Evolutionary conservation across 2,888 invertebrate genomes (phyloP), one percentile per base, ranked within the genome.

Genomic region (Diogma glabrata): DNA sequence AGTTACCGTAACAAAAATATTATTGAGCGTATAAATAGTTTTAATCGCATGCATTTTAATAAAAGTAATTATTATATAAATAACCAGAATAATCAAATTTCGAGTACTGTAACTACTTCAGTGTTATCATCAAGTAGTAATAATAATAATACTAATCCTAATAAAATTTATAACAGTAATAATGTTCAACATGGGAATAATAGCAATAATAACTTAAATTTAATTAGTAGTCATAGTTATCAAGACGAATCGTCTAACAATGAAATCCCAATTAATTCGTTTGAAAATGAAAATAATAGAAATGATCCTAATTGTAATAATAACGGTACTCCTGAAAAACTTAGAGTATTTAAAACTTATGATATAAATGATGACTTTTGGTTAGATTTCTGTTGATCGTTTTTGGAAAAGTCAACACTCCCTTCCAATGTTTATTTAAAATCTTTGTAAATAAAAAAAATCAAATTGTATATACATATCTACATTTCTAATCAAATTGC

Each of bases 301-400:
- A 43, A 43, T 43, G 7, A 22, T n/a, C 5, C 22, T 4, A 17
- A 19, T 9, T 10, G 20, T 17, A 38, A 33, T 33, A 38, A 38
- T 38, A 12, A 22, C 22, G 14, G 14, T 45, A 22, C 23, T 8
- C 7, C 8, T 14, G 24, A 24, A 24, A 23, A 16, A 16, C 23
- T 46, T 24, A 22, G 26, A 16, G 24, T 24, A 7, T 57, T 57
- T 17, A 54, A 53, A 51, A 57, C 54, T 49, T 57, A 57, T 28
- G 57, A 57, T 54, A 45, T 57, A 33, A 56, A 56, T 19, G 57
- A 57, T 52, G 56, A 56, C 33, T 56, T 50, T 50, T 57, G 57
- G 57, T 50, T 56, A 23, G 46, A 55, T 19, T 57, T 56, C 10
- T 43, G 43, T 9, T 43, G n/a, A 40, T 12, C 40, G 4, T 12